Base-by-base conservation (phyloP, 2,797 vertebrate species). In the Schizopygopsis pylzovi region DNA sequence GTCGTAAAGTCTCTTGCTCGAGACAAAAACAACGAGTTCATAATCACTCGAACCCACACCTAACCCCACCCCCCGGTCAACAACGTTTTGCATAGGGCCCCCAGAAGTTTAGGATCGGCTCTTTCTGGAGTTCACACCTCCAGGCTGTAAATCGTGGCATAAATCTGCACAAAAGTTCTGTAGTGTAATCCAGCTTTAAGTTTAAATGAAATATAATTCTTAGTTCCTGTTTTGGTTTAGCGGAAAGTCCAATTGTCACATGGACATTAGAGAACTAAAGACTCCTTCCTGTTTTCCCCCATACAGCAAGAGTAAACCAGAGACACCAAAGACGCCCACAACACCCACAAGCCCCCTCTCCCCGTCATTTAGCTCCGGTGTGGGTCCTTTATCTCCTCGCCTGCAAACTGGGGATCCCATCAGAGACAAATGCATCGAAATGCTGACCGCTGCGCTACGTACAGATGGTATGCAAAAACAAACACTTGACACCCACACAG, bases 341-440 rank as follows among this genome's bases (percentile, higher is more conserved):
- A 97, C 96, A 1, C 97, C 97, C 4, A 96, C 91, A 92, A 98
- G 96, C 90, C 97, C 97, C 20, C 78, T 92, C 63, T 96, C 95
- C 0, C 97, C 97, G 15, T 91, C 94, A 18, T 97, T 97, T 79
- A 92, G 92, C 78, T 93, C 94, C 39, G 1, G 88, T 0, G 92
- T 93, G 39, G 95, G 93, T 73, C 92, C 96, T 0, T 92, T 99
- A 90, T 89, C 96, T 0, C 93, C 97, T 76, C 96, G 95, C 87
- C 95, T 98, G 9, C 89, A 96, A 49, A 99, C 98, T 0, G 97
- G 98, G 79, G 96, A 97, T 89, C 95, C 97, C 0, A 87, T 99
- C 90, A 93, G 98, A 88, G 98, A 99, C 94, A 99, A 99, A 90
- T 99, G 98, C 93, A 95, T 99, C 0, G 98, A 97, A 94, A 97